phyloP scores from a whole-genome alignment of 2,113 vertebrate genomes.

The Tinamus guttatus region DNA sequence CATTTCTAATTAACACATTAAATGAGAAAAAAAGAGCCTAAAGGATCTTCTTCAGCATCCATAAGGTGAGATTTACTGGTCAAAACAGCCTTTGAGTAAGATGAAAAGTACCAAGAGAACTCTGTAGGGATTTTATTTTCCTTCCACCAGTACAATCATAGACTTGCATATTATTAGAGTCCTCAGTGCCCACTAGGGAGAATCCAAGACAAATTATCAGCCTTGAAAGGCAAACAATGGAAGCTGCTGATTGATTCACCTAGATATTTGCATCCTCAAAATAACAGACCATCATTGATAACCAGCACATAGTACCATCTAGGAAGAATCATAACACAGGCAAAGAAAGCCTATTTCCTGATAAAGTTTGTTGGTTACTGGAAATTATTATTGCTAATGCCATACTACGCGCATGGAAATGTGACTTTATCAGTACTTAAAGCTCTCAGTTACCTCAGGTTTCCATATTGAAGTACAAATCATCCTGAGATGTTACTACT shows the following conservation, averaged over 20 bases:
- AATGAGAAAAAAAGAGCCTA: not conserved
- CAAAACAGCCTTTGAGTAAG: constrained; percentile 3
- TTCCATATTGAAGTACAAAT: constrained; percentile 21
- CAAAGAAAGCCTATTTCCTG: not conserved
- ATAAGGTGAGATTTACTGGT: not conserved
- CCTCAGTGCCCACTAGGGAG: not conserved
- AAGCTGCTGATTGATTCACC: not conserved
- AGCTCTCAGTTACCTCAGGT: not conserved
- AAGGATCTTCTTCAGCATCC: not conserved
- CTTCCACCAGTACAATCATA: not conserved
- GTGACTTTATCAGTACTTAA: not conserved
- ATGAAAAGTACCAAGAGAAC: not conserved
- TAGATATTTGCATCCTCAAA: not conserved
- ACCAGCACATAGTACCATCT: not conserved
- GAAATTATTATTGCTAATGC: not conserved
- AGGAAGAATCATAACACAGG: not conserved
- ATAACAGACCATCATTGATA: not conserved
- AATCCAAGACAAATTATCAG: not conserved
- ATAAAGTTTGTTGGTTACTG: constrained; percentile 14
- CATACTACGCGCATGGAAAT: constrained; percentile 1
- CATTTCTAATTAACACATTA: not conserved
- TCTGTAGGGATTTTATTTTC: not conserved
- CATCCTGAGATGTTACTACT: not conserved
- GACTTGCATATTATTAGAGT: not conserved
- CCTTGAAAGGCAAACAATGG: not conserved